A percentile compares a stretch with the other conserved stretches of the same genome.
Evolutionary conservation across 1,140 invertebrate species (phyloP).

Genomic region (Metaphire vulgaris): DNA sequence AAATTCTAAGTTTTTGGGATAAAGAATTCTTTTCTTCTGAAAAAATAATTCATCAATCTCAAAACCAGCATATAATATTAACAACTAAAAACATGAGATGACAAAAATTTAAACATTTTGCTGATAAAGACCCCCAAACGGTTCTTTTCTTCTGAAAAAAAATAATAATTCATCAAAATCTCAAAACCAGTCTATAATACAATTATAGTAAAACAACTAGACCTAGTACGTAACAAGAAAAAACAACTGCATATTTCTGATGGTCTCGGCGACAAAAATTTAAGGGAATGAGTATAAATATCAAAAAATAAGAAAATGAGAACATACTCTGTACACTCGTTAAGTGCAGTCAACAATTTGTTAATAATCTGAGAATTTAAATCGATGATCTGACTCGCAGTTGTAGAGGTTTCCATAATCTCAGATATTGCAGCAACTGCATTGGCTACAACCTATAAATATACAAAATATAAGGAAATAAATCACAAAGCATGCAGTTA

Average conservation of each 20-base stretch:
- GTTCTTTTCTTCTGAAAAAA: neutral
- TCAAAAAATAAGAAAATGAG: neutral
- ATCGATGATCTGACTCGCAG: constrained; percentile 83
- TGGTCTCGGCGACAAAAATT: neutral
- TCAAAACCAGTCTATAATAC: neutral
- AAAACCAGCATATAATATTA: too few relatives aligned
- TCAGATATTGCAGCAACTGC: constrained; percentile 97
- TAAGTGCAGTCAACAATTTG: constrained; percentile 93
- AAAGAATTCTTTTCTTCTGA: too few relatives aligned
- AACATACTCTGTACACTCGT: constrained; percentile 94
- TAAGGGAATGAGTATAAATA: neutral
- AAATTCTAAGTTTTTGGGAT: too few relatives aligned
- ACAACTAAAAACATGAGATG: too few relatives aligned
- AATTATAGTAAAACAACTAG: neutral
- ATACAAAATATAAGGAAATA: too few relatives aligned
- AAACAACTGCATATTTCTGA: neutral
- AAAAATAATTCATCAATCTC: too few relatives aligned
- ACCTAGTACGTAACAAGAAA: neutral
- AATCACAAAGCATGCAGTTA: too few relatives aligned
- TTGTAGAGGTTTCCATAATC: constrained; percentile 93
- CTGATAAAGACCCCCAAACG: neutral
- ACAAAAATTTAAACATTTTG: neutral
- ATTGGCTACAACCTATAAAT: constrained; percentile 69
- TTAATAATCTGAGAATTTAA: constrained; percentile 97
- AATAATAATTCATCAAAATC: neutral